Evolutionary conservation across 2,888 invertebrate genomes (phyloP).

Genomic region (Eupithecia pulchellata): DNA sequence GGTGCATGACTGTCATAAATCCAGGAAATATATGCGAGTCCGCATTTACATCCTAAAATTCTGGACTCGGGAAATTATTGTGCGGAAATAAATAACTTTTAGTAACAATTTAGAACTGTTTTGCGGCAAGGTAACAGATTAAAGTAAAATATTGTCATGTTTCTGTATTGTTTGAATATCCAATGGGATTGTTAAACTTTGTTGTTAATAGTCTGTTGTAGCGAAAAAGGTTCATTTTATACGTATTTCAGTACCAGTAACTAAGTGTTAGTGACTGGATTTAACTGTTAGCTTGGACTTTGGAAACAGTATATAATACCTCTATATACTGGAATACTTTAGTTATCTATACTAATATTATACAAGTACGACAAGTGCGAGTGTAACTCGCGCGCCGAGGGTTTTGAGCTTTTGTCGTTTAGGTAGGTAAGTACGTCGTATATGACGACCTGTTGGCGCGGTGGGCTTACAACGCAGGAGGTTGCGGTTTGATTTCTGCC

Average conservation of each 20-base stretch:
- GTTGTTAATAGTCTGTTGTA: neutral
- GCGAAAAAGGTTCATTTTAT: neutral
- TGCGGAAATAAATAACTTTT: slow-evolving; percentile 52
- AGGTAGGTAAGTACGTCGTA: too few species aligned
- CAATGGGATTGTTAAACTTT: neutral
- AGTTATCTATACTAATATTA: too few species aligned
- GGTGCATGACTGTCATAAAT: slow-evolving; percentile 48
- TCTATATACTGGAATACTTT: neutral
- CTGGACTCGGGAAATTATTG: slow-evolving; percentile 58
- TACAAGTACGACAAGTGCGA: too few species aligned
- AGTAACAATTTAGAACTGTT: slow-evolving; percentile 33
- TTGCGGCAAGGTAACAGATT: slow-evolving; percentile 37
- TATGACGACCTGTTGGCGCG: too few species aligned
- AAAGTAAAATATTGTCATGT: slow-evolving; percentile 8
- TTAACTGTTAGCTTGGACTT: too few species aligned
- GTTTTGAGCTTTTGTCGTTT: too few species aligned
- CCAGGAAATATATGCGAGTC: slow-evolving; percentile 48
- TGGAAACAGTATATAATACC: neutral
- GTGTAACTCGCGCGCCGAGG: too few species aligned
- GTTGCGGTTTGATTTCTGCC: too few species aligned
- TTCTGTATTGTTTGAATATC: neutral
- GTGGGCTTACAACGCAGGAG: too few species aligned
- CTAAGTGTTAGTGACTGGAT: neutral
- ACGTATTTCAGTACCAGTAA: neutral
- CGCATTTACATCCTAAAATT: slow-evolving; percentile 56